These are phyloP conservation scores for Ectropis crepuscularia DNA, from an alignment of 2,888 invertebrate genomes.

Conservation along the genomic window DNA sequence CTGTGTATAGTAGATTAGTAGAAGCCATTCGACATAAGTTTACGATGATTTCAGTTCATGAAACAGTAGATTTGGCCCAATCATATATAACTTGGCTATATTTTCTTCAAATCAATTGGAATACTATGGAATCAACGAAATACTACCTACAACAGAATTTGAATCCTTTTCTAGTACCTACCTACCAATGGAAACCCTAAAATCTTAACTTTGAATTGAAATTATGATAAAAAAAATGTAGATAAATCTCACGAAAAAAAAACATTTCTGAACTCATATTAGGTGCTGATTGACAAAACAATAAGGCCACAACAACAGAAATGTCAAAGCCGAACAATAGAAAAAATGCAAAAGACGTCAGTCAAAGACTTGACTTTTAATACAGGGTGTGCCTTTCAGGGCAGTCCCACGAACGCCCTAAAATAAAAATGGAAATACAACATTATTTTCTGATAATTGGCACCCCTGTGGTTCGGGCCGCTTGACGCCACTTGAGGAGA, in stretches of 20 bases:
- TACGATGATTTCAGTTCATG: too few species aligned
- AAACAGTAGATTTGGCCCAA: too few species aligned
- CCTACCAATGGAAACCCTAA: too few species aligned
- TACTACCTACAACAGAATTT: too few species aligned
- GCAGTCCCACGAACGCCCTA: slow-evolving; percentile 83
- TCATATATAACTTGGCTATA: too few species aligned
- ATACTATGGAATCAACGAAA: too few species aligned
- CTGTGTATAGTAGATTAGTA: neutral
- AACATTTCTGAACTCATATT: slow-evolving; percentile 21
- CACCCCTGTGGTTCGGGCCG: slow-evolving; percentile 76
- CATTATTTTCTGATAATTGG: slow-evolving; percentile 82
- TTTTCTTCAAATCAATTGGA: too few species aligned
- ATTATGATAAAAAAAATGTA: too few species aligned
- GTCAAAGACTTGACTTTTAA: slow-evolving; percentile 79
- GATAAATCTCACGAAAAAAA: neutral
- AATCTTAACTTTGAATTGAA: neutral
- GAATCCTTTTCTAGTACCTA: too few species aligned
- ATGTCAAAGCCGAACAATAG: slow-evolving; percentile 73
- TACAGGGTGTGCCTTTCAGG: slow-evolving; percentile 80
- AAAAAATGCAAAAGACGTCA: slow-evolving; percentile 73
- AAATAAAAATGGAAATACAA: slow-evolving; percentile 82
- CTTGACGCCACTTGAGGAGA: slow-evolving; percentile 79
- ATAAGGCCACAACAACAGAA: slow-evolving; percentile 55
- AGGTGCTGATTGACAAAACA: slow-evolving; percentile 46
- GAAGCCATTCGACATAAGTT: too few species aligned